Conservation (phyloP, 2,113 vertebrate genomes). For the Dasyurus viverrinus region DNA sequence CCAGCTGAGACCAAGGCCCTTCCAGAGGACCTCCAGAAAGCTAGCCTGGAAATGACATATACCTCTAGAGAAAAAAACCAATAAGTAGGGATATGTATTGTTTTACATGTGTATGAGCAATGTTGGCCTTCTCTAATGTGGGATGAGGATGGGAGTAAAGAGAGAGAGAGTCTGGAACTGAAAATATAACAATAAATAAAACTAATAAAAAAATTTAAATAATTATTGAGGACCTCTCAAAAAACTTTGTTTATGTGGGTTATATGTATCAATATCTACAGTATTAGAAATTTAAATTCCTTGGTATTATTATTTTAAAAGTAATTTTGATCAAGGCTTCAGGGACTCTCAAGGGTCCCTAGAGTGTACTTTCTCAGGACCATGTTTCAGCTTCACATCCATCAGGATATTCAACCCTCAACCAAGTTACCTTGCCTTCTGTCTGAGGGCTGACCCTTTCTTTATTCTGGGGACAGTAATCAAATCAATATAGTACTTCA, state of each 20-base stretch:
- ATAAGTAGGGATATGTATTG: too few relatives aligned
- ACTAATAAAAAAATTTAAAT: not conserved
- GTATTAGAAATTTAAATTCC: not conserved
- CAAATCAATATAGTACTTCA: not conserved
- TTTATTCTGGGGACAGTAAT: not conserved
- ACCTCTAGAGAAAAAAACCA: too few relatives aligned
- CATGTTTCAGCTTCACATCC: not conserved
- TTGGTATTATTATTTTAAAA: not conserved
- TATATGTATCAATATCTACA: not conserved
- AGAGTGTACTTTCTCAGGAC: not conserved
- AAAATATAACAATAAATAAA: not conserved
- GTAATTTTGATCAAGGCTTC: not conserved
- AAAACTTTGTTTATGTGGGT: not conserved
- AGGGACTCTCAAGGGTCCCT: not conserved
- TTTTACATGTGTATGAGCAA: too few relatives aligned
- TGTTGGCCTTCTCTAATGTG: too few relatives aligned
- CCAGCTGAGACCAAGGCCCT: too few relatives aligned
- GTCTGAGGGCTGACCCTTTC: not conserved
- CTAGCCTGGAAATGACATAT: too few relatives aligned
- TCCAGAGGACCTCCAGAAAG: too few relatives aligned
- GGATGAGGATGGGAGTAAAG: too few relatives aligned
- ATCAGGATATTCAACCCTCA: not conserved
- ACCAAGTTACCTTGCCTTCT: not conserved
- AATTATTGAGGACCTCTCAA: not conserved
- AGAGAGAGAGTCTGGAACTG: too few relatives aligned